Evolutionary conservation across 2,888 invertebrate genomes (phyloP).

Genomic region (Agrotis clavis): DNA sequence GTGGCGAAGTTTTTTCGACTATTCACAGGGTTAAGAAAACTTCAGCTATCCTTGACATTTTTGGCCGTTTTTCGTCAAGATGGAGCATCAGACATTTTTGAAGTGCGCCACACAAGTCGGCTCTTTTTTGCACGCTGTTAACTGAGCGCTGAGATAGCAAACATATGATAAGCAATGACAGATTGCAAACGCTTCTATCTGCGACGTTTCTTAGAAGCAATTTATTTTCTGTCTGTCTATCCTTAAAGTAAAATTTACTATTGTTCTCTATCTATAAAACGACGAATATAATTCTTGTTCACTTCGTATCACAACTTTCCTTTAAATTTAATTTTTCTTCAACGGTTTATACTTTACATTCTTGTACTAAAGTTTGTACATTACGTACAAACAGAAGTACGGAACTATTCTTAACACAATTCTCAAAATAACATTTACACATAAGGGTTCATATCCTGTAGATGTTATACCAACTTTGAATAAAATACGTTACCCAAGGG

Average conservation of each 20-base stretch:
- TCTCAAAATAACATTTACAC: conserved; percentile 58
- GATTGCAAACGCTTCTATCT: conserved; percentile 67
- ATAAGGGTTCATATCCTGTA: conserved; percentile 55
- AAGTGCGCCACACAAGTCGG: conserved; percentile 55
- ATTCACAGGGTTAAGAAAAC: conserved; percentile 43
- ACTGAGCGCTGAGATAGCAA: conserved; percentile 55
- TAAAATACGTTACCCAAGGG: conserved; percentile 79
- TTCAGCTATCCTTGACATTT: conserved; percentile 28
- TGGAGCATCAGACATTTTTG: conserved; percentile 43
- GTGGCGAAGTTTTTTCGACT: conserved; percentile 66
- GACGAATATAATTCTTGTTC: conserved; percentile 20
- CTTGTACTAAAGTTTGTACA: conserved; percentile 31
- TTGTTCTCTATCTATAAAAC: conserved; percentile 33
- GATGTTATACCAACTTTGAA: conserved; percentile 67
- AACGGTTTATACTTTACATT: conserved; percentile 21
- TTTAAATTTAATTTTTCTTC: conserved; percentile 34
- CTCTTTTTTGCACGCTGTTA: conserved; percentile 55
- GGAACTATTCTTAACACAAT: conserved; percentile 59
- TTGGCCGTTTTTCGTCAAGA: conserved; percentile 42
- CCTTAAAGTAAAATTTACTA: conserved; percentile 33
- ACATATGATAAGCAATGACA: conserved; percentile 73
- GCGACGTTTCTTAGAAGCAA: conserved; percentile 49
- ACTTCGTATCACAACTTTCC: conserved; percentile 21
- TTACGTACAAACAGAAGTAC: conserved; percentile 43
- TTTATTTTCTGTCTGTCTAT: conserved; percentile 53